phyloP scores from a whole-genome alignment of 1,140 invertebrate species.

The Drosophila micromelanica region DNA sequence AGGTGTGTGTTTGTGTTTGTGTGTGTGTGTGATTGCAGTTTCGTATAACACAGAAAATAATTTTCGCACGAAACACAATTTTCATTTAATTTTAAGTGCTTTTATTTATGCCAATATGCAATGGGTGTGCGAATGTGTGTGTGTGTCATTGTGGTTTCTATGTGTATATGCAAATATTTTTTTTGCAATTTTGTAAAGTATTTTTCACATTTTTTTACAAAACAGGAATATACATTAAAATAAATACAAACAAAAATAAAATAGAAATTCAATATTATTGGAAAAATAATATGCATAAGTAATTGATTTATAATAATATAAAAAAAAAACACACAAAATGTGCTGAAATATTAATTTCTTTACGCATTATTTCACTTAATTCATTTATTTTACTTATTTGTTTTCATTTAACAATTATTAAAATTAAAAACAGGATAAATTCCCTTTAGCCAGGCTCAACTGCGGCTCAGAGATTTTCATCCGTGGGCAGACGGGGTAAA shows the following conservation, averaged over 20 bases:
- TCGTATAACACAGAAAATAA: neutral
- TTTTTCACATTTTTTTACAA: constrained; percentile 3
- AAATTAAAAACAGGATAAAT: constrained; percentile 1
- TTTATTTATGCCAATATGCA: constrained; percentile 16
- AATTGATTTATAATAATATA: neutral
- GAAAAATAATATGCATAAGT: neutral
- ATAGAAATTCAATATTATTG: neutral
- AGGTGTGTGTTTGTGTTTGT: neutral
- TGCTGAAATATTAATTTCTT: neutral
- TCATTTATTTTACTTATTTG: neutral
- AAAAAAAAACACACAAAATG: neutral
- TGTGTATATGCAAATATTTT: constrained; percentile 15
- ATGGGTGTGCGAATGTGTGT: neutral
- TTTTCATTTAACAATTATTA: neutral
- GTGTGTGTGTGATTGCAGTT: neutral
- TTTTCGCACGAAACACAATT: constrained; percentile 8
- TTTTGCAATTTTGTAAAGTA: constrained; percentile 1
- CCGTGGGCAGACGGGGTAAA: neutral
- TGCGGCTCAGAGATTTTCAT: neutral
- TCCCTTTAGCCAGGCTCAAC: neutral
- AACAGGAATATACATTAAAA: neutral
- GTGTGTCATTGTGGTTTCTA: neutral
- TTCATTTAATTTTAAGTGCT: constrained; percentile 16
- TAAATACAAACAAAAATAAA: neutral
- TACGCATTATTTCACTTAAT: neutral